Evolutionary conservation across 2,797 vertebrate genomes (phyloP).

Genomic region (Meriones psammophilus): DNA sequence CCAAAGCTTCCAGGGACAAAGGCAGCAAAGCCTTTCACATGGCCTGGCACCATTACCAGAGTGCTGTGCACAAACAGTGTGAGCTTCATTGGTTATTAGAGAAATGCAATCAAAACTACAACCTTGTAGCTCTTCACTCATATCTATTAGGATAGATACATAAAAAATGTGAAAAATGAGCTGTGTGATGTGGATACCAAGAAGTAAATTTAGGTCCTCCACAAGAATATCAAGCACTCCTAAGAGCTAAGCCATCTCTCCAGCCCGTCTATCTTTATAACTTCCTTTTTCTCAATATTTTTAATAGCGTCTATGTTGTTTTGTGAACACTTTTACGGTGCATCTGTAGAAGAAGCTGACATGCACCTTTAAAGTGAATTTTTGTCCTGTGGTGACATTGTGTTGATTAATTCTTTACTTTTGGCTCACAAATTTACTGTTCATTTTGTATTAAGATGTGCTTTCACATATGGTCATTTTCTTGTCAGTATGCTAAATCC

Average conservation of each 20-base stretch:
- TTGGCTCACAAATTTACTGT: background rate
- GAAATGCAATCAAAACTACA: slow-evolving; percentile 38
- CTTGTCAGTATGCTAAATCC: background rate
- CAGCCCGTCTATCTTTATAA: background rate
- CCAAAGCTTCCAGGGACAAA: background rate
- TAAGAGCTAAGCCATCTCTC: background rate
- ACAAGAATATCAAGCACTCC: background rate
- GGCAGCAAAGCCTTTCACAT: background rate
- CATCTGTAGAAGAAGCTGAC: background rate
- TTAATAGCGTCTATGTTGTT: background rate
- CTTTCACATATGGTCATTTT: background rate
- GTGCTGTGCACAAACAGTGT: background rate
- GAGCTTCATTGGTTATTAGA: background rate
- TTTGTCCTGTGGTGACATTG: background rate
- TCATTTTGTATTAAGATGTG: background rate
- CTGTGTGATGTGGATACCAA: background rate
- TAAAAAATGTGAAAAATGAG: background rate
- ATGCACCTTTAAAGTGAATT: background rate
- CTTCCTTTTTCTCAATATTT: background rate
- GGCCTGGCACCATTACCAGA: background rate
- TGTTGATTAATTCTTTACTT: background rate
- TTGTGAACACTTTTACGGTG: background rate
- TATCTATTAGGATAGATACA: background rate
- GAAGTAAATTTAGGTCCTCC: background rate
- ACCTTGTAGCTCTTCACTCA: background rate